phyloP scores from a whole-genome alignment of 2,888 invertebrate genomes.

The Toxonevra muliebris region DNA sequence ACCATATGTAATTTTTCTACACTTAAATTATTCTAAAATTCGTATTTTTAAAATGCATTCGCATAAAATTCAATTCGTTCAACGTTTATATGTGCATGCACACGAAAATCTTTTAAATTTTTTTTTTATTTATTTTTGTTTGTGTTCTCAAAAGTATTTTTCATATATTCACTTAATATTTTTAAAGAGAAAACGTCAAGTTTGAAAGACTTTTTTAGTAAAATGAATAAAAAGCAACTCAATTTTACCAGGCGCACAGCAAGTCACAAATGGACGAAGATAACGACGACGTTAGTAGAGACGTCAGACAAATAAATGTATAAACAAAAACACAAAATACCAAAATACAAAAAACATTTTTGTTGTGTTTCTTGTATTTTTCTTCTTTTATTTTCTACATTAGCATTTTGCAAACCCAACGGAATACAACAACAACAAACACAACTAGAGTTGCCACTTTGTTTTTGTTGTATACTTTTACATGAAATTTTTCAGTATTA shows the following conservation, averaged over 20 bases:
- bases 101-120: too few species aligned
- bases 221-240: slow-evolving; percentile 41
- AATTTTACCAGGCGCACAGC: slow-evolving; percentile 36
- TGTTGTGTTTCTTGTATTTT: neutral
- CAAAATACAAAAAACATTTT: neutral
- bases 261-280: neutral
- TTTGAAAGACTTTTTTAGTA: slow-evolving; percentile 25
- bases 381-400: neutral
- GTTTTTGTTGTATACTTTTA: too few species aligned
- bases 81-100: too few species aligned
- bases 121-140: too few species aligned
- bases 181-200: slow-evolving; percentile 25
- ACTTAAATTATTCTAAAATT: too few species aligned
- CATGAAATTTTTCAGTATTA: too few species aligned
- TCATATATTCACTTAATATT: slow-evolving; percentile 32
- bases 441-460: too few species aligned
- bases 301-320: too few species aligned
- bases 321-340: slow-evolving; percentile 5
- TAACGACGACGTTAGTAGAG: too few species aligned
- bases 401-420: too few species aligned
- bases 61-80: neutral
- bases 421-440: too few species aligned
- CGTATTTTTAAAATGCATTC: neutral
- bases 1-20: neutral
- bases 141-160: neutral